A percentile compares a stretch with the other conserved stretches of the same genome.
phyloP scores from a whole-genome alignment of 2,113 vertebrate species.

The Balaeniceps rex region DNA sequence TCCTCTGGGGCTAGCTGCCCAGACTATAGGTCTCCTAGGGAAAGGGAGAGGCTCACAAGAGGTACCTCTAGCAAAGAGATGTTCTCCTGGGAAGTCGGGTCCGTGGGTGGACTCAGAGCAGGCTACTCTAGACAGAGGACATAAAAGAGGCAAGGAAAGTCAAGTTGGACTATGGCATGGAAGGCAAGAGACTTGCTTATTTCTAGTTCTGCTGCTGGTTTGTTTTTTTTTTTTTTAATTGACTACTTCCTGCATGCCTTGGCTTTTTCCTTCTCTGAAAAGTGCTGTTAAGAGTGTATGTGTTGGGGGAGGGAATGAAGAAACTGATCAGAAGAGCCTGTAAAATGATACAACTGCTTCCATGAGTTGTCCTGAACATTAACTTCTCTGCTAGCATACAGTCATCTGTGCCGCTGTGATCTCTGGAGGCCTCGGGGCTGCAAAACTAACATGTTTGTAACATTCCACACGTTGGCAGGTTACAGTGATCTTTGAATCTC shows the following conservation, averaged over 20 bases:
- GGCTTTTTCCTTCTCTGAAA: neutral
- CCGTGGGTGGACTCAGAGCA: accelerated
- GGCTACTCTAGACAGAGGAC: neutral
- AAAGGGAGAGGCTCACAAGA: neutral
- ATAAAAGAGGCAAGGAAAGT: neutral
- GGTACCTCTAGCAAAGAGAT: neutral
- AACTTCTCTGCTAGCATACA: neutral
- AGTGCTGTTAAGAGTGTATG: neutral
- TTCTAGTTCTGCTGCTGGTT: neutral
- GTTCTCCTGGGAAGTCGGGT: neutral
- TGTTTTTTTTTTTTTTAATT: neutral
- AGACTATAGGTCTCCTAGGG: neutral
- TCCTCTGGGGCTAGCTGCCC: neutral
- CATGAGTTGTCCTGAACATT: neutral
- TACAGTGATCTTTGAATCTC: neutral
- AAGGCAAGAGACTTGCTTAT: neutral
- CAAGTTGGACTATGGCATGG: neutral
- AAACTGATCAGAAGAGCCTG: neutral
- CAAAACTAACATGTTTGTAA: neutral
- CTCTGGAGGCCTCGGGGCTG: neutral
- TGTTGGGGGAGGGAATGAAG: neutral
- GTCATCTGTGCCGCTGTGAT: neutral
- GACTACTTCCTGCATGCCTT: neutral
- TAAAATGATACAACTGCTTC: neutral
- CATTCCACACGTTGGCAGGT: neutral